These are phyloP conservation scores for Hippasteria phrygiana DNA, from an alignment of 53 echinoderm and acorn worm species.

Conservation along the genomic window DNA sequence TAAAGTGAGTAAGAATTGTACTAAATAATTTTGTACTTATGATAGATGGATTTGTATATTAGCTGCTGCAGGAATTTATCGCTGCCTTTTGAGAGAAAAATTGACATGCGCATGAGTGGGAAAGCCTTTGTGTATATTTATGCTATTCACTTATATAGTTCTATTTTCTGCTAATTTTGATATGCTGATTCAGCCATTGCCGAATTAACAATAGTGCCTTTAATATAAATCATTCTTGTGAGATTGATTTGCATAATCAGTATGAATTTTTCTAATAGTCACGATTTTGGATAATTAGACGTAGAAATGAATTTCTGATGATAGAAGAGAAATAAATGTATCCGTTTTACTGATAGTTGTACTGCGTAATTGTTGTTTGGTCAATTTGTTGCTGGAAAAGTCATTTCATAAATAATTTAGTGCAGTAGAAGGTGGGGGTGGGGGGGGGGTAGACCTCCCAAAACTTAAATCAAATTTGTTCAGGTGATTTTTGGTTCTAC, in stretches of 20 bases:
- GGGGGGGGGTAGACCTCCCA: too few relatives aligned
- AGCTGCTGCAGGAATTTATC: background rate
- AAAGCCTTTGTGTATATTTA: constrained; percentile 43
- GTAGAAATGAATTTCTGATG: constrained; percentile 19
- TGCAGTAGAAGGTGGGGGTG: too few relatives aligned
- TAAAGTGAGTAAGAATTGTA: background rate
- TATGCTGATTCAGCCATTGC: background rate
- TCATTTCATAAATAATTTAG: too few relatives aligned
- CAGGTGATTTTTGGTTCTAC: too few relatives aligned
- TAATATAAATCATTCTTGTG: background rate
- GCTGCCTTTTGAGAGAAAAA: background rate
- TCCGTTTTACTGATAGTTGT: too few relatives aligned
- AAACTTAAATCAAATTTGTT: too few relatives aligned
- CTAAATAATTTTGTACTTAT: constrained; percentile 16
- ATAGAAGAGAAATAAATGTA: constrained; percentile 21
- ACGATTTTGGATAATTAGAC: constrained; percentile 28
- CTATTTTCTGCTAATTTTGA: constrained; percentile 28
- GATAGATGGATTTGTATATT: constrained; percentile 32
- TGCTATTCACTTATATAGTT: constrained; percentile 5
- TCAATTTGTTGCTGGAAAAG: too few relatives aligned
- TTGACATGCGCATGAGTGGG: background rate
- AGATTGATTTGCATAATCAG: background rate
- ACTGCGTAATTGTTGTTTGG: too few relatives aligned
- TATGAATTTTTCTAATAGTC: background rate
- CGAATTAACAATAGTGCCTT: background rate